Evolutionary conservation across 1,140 invertebrate species (phyloP), one percentile per base, ranked within the genome.

Genomic region (Nixonia krombeini): DNA sequence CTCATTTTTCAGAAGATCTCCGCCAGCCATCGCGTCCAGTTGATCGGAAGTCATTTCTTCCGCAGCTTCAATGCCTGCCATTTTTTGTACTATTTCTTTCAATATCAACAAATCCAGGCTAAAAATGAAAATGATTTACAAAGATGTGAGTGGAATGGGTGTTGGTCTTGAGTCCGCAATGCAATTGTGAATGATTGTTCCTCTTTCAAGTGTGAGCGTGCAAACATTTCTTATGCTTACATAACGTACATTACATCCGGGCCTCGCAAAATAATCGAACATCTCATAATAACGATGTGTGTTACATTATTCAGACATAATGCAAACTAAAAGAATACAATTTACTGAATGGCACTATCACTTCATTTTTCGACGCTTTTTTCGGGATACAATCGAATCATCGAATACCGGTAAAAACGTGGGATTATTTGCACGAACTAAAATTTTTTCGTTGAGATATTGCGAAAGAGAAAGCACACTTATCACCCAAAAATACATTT

Each of bases 71-170:
- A 99, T 96, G 1, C 98, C 98, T 8, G 96, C 94, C 97, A 99
- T 99, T 88, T 99, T 99, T 85, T 98, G 96, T 47, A 99, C 94
- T 69, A 99, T 95, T 86, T 99, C 98, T 84, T 98, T 96, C 35
- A 99, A 84, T 70, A 99, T 93, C 15, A 99, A 86, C 58, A 99
- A 86, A 87, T 99, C 96, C 83, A 97, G 89, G 85, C 95, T 95
- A 82, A 47, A 88, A 87, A 73, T 69, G 47, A 75, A 75, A 68
- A 69, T 31, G 46, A 74, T 70, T 71, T 67, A 71, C 69, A 71
- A 71, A 56, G 62, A 25, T 41, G 63, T 71, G 63, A 71, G 58
- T 71, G 40, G 57, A 9, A 40, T 45, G 46, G 63, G 51, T 29
- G 35, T 17, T 65, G n/a, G 45, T 59, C 26, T 37, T 45, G 64